Percentiles rank a stretch among this genome's conserved stretches.
Conservation (phyloP, 2,888 invertebrate genomes). For the Deroplatys truncata region DNA sequence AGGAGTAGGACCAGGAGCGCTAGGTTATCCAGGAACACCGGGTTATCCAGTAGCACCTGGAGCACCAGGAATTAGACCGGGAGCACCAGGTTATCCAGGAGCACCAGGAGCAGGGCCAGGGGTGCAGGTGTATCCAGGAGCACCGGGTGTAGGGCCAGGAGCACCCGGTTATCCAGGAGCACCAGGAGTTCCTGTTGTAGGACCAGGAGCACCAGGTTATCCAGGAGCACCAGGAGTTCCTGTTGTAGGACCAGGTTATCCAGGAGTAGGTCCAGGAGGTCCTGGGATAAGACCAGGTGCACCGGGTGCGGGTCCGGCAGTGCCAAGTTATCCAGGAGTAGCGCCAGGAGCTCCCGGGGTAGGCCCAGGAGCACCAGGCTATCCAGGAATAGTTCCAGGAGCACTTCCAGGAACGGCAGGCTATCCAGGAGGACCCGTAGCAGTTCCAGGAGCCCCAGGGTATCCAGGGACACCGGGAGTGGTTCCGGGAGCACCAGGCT, state of each 20-base stretch:
- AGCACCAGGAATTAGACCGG: neutral
- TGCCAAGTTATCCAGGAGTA: neutral
- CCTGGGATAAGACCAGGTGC: neutral
- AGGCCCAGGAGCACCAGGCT: neutral
- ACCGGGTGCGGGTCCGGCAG: neutral
- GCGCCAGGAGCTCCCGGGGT: neutral
- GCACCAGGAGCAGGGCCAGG: neutral
- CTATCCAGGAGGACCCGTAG: neutral
- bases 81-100: neutral
- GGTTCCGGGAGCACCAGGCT: neutral
- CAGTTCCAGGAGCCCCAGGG: neutral
- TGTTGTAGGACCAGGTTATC: conserved; percentile 12
- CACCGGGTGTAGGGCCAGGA: conserved; percentile 26
- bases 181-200: conserved; percentile 9
- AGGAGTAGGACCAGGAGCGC: neutral
- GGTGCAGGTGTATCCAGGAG: conserved; percentile 9
- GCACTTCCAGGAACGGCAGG: conserved; percentile 4
- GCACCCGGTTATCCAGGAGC: neutral
- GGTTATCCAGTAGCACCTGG: neutral
- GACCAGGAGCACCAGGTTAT: conserved; percentile 16
- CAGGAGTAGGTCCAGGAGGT: neutral
- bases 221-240: conserved; percentile 17
- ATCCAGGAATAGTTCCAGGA: neutral
- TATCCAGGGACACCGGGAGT: conserved; percentile 4
- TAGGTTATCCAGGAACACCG: neutral